phyloP scores from a whole-genome alignment of 2,113 vertebrate genomes.

The Atlantisia rogersi region DNA sequence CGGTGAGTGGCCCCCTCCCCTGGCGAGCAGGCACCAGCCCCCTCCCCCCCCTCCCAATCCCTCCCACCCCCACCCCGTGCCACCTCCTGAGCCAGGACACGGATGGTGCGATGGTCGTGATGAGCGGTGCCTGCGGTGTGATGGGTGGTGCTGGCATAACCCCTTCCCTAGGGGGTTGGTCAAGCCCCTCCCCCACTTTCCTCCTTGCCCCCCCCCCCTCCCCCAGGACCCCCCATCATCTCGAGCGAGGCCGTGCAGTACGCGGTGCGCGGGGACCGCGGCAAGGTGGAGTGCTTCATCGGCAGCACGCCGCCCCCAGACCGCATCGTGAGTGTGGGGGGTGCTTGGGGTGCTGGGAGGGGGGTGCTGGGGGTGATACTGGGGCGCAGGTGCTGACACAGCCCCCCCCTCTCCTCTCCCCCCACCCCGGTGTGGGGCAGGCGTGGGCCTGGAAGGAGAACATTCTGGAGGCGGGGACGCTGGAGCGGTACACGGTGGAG shows the following conservation, averaged over 20 bases:
- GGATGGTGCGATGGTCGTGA: no score
- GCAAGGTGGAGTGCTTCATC: conserved; percentile 95
- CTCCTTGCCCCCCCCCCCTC: fast-evolving
- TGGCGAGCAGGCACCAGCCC: background rate
- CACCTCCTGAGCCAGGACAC: no score
- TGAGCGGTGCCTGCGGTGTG: no score
- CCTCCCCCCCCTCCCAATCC: no score
- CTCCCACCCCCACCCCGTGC: no score
- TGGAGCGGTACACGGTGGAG: conserved; percentile 94
- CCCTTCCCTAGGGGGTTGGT: no score
- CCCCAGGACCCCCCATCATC: conserved; percentile 91
- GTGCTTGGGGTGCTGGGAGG: background rate
- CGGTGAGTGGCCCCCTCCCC: conserved; percentile 65
- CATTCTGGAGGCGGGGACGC: conserved; percentile 89
- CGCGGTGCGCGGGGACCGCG: conserved; percentile 86
- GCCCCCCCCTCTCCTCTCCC: background rate
- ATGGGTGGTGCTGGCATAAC: no score
- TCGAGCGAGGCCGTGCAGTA: conserved; percentile 91
- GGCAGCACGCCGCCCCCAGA: conserved; percentile 93
- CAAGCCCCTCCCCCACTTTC: no score
- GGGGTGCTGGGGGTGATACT: background rate
- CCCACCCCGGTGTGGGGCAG: background rate
- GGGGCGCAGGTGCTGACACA: background rate
- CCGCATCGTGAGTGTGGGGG: conserved; percentile 88
- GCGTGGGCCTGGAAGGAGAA: conserved; percentile 98